Conservation (phyloP, 2,113 vertebrate genomes). For the Rhadina sibilatrix region DNA sequence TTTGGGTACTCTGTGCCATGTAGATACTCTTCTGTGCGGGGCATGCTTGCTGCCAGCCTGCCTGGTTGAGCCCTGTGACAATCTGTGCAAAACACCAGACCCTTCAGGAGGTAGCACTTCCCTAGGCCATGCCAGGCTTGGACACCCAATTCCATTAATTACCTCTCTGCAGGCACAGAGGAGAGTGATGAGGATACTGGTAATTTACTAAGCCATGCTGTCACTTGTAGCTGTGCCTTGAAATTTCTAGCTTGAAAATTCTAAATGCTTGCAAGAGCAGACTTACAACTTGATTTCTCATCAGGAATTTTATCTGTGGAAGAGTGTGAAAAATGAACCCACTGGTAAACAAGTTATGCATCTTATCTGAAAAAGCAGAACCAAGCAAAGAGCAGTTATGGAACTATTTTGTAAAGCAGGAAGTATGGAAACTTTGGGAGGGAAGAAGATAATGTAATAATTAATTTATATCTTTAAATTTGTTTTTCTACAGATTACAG, state of each 20-base stretch:
- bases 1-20: background rate
- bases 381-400: background rate
- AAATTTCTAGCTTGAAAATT: background rate
- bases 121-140: background rate
- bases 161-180: background rate
- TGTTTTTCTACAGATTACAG: background rate
- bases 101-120: background rate
- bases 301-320: background rate
- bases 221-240: background rate
- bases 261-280: background rate
- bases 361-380: background rate
- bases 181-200: background rate
- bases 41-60: background rate
- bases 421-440: background rate
- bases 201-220: background rate
- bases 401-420: background rate
- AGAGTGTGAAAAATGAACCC: background rate
- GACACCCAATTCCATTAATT: background rate
- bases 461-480: background rate
- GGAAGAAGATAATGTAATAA: background rate
- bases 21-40: background rate
- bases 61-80: accelerated
- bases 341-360: background rate
- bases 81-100: background rate
- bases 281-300: background rate